Evolutionary conservation across 2,113 vertebrate genomes (phyloP), one percentile per base, ranked within the genome.

Genomic region (Tupaia tana): DNA sequence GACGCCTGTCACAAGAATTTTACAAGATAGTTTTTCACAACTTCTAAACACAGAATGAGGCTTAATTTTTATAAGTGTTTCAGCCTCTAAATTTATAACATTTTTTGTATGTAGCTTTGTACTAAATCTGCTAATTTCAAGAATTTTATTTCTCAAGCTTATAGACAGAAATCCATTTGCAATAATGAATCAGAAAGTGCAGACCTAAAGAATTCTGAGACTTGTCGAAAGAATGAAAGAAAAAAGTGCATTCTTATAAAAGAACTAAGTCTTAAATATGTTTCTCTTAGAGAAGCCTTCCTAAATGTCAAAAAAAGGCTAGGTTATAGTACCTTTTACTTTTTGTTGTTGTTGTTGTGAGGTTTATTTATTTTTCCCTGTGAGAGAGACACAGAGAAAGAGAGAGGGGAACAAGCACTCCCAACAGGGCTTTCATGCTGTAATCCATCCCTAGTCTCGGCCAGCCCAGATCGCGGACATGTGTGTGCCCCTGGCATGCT

Each of bases 61-160:
- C 63, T 89, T 83, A 27, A 34, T 86, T 94, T 94, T 70, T 74
- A 74, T 79, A 69, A 84, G 24, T 88, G 15, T 81, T 91, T 90
- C 59, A 77, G 67, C 18, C 83, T 86, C 54, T 69, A 81, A 24
- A 78, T 67, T 16, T 77, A 89, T 59, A 59, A 66, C 9, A 92
- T 86, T 92, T 91, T 24, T 87, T 64, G 11, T 25, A 70, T 82
- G 66, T 67, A 70, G 31, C 9, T 75, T 70, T 90, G 69, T n/a
- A 25, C 69, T 86, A 77, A 89, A 84, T 64, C 66, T 94, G 63
- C n/a, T 71, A 88, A 93, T 66, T 94, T 43, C 69, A 16, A 96
- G 52, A 80, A 43, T 93, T 86, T 94, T 22, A 64, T 75, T 94
- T 83, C 87, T 92, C 24, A 80, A 67, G 10, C 8, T 63, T 66